Percentiles rank a stretch among this genome's conserved stretches.
These are phyloP conservation scores for Drosophila lacertosa DNA, from an alignment of 1,140 invertebrate species.

Conservation along the genomic window DNA sequence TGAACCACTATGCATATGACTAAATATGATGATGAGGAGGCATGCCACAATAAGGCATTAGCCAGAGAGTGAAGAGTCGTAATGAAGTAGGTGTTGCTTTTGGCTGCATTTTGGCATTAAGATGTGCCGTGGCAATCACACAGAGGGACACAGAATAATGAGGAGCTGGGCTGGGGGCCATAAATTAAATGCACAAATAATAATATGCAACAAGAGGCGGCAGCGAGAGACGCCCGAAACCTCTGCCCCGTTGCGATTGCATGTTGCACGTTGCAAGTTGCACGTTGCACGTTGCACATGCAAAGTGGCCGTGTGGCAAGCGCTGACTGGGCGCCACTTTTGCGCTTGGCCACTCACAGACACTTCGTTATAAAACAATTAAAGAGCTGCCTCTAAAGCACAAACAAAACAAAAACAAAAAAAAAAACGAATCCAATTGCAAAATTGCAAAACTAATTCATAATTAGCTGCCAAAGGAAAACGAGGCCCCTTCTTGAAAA, in stretches of 20 bases:
- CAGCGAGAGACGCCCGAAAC: slow-evolving; percentile 14
- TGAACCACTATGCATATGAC: slow-evolving; percentile 45
- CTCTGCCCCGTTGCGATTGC: slow-evolving; percentile 43
- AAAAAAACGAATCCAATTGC: slow-evolving; percentile 24
- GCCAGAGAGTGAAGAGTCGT: slow-evolving; percentile 41
- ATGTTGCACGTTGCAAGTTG: slow-evolving; percentile 73
- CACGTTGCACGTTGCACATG: slow-evolving; percentile 61
- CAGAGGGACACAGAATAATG: slow-evolving; percentile 66
- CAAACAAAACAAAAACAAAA: neutral
- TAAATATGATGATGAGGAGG: slow-evolving; percentile 47
- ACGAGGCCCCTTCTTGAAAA: neutral
- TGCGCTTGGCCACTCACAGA: slow-evolving; percentile 72
- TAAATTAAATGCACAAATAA: slow-evolving; percentile 79
- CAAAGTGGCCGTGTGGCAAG: slow-evolving; percentile 56
- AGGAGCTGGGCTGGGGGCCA: slow-evolving; percentile 42
- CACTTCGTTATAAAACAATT: slow-evolving; percentile 83
- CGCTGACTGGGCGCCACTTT: slow-evolving; percentile 61
- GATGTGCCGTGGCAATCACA: slow-evolving; percentile 59
- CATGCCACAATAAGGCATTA: slow-evolving; percentile 56
- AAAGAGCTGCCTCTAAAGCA: slow-evolving; percentile 34
- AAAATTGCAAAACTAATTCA: slow-evolving; percentile 73
- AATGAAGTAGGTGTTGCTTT: slow-evolving; percentile 73
- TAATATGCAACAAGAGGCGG: slow-evolving; percentile 56
- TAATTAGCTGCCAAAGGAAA: slow-evolving; percentile 60
- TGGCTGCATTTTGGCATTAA: slow-evolving; percentile 47